Percentiles rank a stretch among this genome's conserved stretches.
phyloP scores from a whole-genome alignment of 2,797 vertebrate genomes.

The Xiphophorus birchmanni region DNA sequence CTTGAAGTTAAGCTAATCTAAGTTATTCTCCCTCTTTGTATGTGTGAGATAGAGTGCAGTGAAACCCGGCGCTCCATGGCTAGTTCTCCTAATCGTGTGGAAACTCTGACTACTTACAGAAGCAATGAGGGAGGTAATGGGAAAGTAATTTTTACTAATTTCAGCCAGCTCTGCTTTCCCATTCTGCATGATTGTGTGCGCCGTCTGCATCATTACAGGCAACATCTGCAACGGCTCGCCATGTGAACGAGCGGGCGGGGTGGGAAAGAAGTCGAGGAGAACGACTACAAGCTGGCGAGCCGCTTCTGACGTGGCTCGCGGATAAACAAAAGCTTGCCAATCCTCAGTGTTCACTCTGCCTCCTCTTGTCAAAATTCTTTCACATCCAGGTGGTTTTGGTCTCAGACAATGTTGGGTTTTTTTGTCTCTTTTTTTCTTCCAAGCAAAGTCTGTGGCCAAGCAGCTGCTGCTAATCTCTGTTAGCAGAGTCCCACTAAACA shows the following conservation, averaged over 20 bases:
- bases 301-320: conserved; percentile 51
- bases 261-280: conserved; percentile 24
- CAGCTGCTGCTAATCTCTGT: conserved; percentile 77
- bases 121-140: conserved; percentile 88
- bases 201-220: conserved; percentile 83
- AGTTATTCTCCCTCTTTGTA: conserved; percentile 22
- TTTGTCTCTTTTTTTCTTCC: conserved; percentile 14
- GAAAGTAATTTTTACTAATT: conserved; percentile 88
- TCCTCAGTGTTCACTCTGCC: conserved; percentile 71
- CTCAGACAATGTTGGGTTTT: conserved; percentile 49
- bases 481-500: conserved; percentile 73
- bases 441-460: conserved; percentile 63
- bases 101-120: conserved; percentile 86
- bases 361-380: conserved; percentile 68
- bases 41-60: conserved; percentile 21
- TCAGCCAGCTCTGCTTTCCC: conserved; percentile 75
- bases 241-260: conserved; percentile 53
- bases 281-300: conserved; percentile 50
- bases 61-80: conserved; percentile 64
- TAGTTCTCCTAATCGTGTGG: conserved; percentile 82
- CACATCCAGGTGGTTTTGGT: conserved; percentile 56
- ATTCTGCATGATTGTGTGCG: conserved; percentile 79
- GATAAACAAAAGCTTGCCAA: conserved; percentile 51
- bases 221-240: conserved; percentile 83
- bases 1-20: conserved; percentile 31